Percentiles rank a stretch among this genome's conserved stretches.
Conservation (phyloP, 2,888 invertebrate species). For the Patella depressa region DNA sequence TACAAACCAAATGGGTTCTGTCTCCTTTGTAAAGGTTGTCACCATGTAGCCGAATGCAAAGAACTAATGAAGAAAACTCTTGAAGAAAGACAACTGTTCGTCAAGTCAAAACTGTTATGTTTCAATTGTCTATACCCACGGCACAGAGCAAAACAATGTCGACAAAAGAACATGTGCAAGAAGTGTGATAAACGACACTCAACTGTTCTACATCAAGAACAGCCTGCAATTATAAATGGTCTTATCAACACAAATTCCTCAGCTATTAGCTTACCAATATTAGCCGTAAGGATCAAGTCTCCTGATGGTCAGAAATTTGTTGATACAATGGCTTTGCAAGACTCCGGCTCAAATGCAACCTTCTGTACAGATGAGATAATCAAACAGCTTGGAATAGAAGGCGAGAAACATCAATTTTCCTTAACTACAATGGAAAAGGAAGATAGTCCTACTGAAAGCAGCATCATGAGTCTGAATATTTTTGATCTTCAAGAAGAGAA, state of each 20-base stretch:
- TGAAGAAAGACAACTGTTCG: neutral
- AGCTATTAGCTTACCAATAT: constrained; percentile 17
- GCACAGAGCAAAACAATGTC: neutral
- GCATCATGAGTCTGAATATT: neutral
- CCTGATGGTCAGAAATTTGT: neutral
- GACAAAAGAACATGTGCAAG: neutral
- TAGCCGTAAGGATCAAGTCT: constrained; percentile 19
- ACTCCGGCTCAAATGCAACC: constrained; percentile 18
- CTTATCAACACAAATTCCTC: neutral
- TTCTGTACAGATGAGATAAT: constrained; percentile 7
- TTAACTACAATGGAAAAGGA: constrained; percentile 16
- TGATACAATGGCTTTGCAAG: constrained; percentile 19
- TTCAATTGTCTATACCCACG: neutral
- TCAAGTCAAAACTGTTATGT: neutral
- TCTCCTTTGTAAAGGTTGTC: neutral
- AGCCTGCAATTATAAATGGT: neutral
- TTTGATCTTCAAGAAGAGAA: neutral
- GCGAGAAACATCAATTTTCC: constrained; percentile 11
- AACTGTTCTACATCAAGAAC: neutral
- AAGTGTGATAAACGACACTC: neutral
- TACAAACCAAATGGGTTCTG: neutral
- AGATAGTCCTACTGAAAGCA: neutral
- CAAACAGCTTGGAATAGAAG: neutral
- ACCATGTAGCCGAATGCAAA: neutral
- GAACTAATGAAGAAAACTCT: neutral